These are phyloP conservation scores for Entomyzon cyanotis DNA, from an alignment of 2,113 vertebrate genomes.

Conservation along the genomic window DNA sequence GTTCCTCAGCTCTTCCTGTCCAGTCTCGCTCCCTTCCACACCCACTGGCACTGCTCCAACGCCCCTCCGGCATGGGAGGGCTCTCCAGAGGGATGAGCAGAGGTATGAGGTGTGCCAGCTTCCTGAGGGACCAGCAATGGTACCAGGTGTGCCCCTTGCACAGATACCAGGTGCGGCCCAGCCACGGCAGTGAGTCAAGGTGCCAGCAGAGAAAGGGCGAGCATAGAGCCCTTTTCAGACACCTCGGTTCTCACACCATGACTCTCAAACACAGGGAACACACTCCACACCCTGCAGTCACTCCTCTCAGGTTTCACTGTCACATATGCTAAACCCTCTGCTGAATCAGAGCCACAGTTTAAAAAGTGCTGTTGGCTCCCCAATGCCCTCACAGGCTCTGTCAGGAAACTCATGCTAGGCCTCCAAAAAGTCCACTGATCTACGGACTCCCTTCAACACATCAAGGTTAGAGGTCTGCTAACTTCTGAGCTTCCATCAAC, in stretches of 20 bases:
- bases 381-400: background rate
- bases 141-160: background rate
- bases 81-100: background rate
- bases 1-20: background rate
- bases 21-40: background rate
- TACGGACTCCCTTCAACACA: background rate
- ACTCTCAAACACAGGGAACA: background rate
- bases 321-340: background rate
- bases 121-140: background rate
- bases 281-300: background rate
- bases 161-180: background rate
- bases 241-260: background rate
- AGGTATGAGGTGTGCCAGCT: background rate
- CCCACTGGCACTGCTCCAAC: slow-evolving; percentile 32
- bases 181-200: slow-evolving; percentile 4
- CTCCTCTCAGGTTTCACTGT: background rate
- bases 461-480: background rate
- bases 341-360: background rate
- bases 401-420: background rate
- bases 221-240: background rate
- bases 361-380: background rate
- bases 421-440: background rate
- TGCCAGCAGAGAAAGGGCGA: background rate
- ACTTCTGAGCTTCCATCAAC: background rate
- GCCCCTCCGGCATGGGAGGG: background rate